phyloP scores from a whole-genome alignment of 1,140 invertebrate species.

The Brachionus rubens region DNA sequence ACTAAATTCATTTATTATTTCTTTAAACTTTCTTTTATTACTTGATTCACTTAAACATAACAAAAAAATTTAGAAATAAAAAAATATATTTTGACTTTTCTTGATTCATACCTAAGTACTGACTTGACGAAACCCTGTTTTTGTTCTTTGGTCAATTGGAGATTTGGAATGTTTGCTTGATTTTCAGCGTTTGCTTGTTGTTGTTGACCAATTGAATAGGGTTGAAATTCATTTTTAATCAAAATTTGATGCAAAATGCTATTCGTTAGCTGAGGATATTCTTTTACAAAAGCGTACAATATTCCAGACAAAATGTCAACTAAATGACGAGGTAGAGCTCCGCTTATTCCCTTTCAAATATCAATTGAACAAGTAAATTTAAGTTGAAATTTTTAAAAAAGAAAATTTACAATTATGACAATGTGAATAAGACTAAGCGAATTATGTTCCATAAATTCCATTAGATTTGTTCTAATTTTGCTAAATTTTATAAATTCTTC shows the following conservation, averaged over 20 bases:
- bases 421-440: not conserved
- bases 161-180: constrained; percentile 6
- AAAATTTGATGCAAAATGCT: constrained; percentile 33
- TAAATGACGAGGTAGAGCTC: constrained; percentile 41
- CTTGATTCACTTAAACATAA: constrained; percentile 15
- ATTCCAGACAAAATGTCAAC: constrained; percentile 36
- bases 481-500: constrained; percentile 44
- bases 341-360: constrained; percentile 31
- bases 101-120: constrained; percentile 22
- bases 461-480: constrained; percentile 30
- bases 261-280: constrained; percentile 44
- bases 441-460: constrained; percentile 41
- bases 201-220: not conserved
- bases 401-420: constrained; percentile 6
- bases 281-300: constrained; percentile 37
- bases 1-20: constrained; percentile 35
- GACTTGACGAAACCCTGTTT: constrained; percentile 26
- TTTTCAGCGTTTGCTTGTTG: not conserved
- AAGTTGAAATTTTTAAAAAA: not conserved
- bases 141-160: constrained; percentile 29
- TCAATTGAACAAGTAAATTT: not conserved
- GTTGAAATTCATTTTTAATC: constrained; percentile 45
- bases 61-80: not conserved
- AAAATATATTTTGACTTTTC: not conserved
- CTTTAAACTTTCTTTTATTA: constrained; percentile 41